Conservation (phyloP, 2,888 invertebrate species). For the Rosalia funebris region DNA sequence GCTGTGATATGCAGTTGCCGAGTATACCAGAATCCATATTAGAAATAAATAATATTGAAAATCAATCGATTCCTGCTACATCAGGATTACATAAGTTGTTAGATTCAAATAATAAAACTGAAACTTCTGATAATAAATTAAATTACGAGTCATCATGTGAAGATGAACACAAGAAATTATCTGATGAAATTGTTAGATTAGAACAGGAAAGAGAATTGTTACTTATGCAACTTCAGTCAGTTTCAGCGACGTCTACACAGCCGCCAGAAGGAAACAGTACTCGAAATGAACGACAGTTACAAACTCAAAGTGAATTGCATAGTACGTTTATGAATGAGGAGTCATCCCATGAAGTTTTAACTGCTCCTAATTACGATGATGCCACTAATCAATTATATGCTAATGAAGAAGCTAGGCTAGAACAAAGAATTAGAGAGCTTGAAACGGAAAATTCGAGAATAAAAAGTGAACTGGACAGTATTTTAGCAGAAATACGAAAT, state of each 20-base stretch:
- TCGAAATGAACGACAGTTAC: slow-evolving; percentile 16
- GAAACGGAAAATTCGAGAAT: slow-evolving; percentile 46
- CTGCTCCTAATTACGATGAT: slow-evolving; percentile 37
- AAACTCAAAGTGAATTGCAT: slow-evolving; percentile 34
- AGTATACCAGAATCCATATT: neutral
- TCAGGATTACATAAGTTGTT: neutral
- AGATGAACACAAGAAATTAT: slow-evolving; percentile 25
- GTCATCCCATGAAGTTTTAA: slow-evolving; percentile 31
- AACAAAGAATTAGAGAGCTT: slow-evolving; percentile 44
- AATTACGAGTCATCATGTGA: slow-evolving; percentile 14
- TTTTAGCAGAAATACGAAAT: slow-evolving; percentile 34
- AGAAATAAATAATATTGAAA: neutral
- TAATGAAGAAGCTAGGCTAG: slow-evolving; percentile 41
- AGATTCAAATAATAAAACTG: neutral
- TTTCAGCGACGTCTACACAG: slow-evolving; percentile 32
- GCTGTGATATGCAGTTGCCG: neutral
- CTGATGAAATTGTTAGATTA: slow-evolving; percentile 30
- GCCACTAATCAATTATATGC: slow-evolving; percentile 46
- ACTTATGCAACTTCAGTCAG: slow-evolving; percentile 33
- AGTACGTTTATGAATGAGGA: slow-evolving; percentile 41
- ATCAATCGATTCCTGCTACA: neutral
- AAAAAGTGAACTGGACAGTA: slow-evolving; percentile 34
- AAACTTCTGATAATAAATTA: neutral
- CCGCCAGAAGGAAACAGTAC: slow-evolving; percentile 22
- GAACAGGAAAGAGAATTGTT: slow-evolving; percentile 37